Percentiles rank a stretch among this genome's conserved stretches.
phyloP scores from a whole-genome alignment of 2,113 vertebrate species.

The Gobiocypris rarus region DNA sequence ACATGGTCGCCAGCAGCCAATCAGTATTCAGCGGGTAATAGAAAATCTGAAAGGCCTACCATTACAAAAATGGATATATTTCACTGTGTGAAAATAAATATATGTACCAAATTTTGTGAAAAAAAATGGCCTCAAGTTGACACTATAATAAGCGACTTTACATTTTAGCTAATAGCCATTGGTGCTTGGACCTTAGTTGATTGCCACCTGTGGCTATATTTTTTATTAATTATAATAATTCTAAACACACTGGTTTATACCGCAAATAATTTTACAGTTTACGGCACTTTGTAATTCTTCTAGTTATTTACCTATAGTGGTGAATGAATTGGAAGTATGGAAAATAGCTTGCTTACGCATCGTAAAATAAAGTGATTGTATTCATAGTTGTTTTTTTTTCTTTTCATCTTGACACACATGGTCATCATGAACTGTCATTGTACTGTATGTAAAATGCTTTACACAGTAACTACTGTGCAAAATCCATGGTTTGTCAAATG shows the following conservation, averaged over 20 bases:
- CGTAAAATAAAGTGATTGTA: neutral
- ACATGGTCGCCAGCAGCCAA: no score
- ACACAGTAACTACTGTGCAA: neutral
- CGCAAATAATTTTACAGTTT: neutral
- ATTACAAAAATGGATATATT: no score
- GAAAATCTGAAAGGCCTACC: no score
- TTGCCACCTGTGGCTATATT: neutral
- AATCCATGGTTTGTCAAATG: neutral
- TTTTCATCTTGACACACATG: neutral
- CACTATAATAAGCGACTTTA: no score
- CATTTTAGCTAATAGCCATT: no score
- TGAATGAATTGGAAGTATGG: neutral
- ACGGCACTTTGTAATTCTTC: neutral
- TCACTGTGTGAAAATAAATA: no score
- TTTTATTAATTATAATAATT: neutral
- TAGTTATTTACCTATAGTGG: neutral
- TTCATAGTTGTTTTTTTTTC: neutral
- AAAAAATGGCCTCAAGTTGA: no score
- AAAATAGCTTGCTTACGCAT: neutral
- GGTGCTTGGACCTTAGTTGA: no score
- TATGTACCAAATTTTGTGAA: no score
- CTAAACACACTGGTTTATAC: neutral
- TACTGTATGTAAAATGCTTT: neutral
- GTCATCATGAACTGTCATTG: neutral
- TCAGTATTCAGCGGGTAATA: no score